These are phyloP conservation scores for Eupithecia pulchellata DNA, from an alignment of 2,888 invertebrate genomes.

Conservation along the genomic window DNA sequence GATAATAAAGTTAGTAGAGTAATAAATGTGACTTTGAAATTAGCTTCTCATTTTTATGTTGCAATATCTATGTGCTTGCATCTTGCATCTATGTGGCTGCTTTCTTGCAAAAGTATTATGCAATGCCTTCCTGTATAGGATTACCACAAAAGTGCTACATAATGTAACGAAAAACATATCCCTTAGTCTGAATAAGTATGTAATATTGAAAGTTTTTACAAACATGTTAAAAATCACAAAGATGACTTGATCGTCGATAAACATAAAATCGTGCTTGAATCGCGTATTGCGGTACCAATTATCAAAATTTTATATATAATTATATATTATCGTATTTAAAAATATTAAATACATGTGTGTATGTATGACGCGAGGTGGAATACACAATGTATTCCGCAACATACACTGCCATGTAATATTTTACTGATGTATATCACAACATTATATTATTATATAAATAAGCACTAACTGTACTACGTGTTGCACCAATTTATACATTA, in stretches of 20 bases:
- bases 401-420: slow-evolving; percentile 61
- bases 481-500: slow-evolving; percentile 31
- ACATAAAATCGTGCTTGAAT: slow-evolving; percentile 3
- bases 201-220: slow-evolving; percentile 41
- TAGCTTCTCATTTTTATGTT: slow-evolving; percentile 43
- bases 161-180: slow-evolving; percentile 81
- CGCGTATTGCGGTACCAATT: neutral
- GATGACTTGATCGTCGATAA: slow-evolving; percentile 48
- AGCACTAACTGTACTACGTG: slow-evolving; percentile 29
- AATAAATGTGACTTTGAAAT: slow-evolving; percentile 82
- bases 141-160: slow-evolving; percentile 65
- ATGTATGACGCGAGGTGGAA: slow-evolving; percentile 79
- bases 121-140: neutral
- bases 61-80: slow-evolving; percentile 9
- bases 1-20: slow-evolving; percentile 48
- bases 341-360: slow-evolving; percentile 53
- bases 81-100: neutral
- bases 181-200: slow-evolving; percentile 71
- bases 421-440: slow-evolving; percentile 2
- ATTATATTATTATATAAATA: slow-evolving; percentile 1
- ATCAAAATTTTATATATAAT: neutral
- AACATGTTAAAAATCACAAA: slow-evolving; percentile 3
- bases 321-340: neutral
- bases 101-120: neutral
- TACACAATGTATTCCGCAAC: slow-evolving; percentile 64